These are phyloP conservation scores for Philonicus albiceps DNA, from an alignment of 2,888 invertebrate genomes.

Conservation along the genomic window DNA sequence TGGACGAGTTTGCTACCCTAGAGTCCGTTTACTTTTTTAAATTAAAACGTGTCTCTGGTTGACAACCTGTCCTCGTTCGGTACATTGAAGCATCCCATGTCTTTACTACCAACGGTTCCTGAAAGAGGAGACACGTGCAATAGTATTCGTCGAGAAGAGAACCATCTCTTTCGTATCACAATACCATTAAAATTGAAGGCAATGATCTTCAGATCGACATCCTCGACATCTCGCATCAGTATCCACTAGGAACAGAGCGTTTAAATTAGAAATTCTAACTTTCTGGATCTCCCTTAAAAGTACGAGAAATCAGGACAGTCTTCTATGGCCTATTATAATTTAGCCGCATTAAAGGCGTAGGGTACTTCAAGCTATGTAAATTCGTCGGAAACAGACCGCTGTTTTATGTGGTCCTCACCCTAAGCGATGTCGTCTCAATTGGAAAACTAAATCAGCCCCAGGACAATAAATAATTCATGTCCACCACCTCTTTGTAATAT, in stretches of 20 bases:
- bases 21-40: slow-evolving; percentile 1
- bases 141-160: not conserved
- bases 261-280: not conserved
- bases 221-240: not conserved
- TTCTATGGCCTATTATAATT: not conserved
- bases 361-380: not conserved
- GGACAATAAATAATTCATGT: slow-evolving; percentile 18
- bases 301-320: not conserved
- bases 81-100: not conserved
- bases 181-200: not conserved
- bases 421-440: not conserved
- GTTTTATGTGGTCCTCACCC: not conserved
- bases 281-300: not conserved
- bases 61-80: slow-evolving; percentile 7
- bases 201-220: not conserved
- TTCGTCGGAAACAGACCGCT: not conserved
- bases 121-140: not conserved
- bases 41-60: slow-evolving; percentile 15
- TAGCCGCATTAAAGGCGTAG: not conserved
- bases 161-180: not conserved
- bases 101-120: not conserved
- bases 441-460: not conserved
- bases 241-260: not conserved
- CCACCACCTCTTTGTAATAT: not conserved
- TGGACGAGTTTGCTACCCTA: slow-evolving; percentile 19